phyloP scores from a whole-genome alignment of 2,113 vertebrate species.

The Camelus dromedarius region DNA sequence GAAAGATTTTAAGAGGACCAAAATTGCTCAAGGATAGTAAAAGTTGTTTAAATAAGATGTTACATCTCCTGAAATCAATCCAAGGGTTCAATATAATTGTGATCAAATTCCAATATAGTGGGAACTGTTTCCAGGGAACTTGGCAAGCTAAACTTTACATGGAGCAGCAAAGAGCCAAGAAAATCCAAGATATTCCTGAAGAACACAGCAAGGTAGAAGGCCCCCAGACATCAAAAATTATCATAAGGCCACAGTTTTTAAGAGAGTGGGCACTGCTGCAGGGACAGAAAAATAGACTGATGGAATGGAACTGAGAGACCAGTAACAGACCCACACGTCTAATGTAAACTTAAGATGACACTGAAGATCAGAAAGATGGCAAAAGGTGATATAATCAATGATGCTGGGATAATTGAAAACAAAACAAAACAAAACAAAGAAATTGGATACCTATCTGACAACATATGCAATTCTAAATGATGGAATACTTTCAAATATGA shows the following conservation, averaged over 20 bases:
- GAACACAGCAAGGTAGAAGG: neutral
- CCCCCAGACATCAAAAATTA: neutral
- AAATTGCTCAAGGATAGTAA: neutral
- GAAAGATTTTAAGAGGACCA: neutral
- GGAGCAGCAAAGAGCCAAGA: neutral
- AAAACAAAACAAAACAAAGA: neutral
- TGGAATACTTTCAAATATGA: neutral
- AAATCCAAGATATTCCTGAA: neutral
- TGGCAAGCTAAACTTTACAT: neutral
- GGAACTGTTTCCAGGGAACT: neutral
- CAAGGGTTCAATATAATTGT: neutral
- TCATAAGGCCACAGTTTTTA: neutral
- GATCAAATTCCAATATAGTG: neutral
- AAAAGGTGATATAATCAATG: neutral
- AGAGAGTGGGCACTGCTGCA: neutral
- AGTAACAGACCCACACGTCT: neutral
- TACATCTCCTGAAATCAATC: neutral
- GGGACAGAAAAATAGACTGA: neutral
- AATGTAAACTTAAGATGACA: neutral
- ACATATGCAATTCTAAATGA: conserved; percentile 24
- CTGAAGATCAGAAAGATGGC: neutral
- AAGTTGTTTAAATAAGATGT: neutral
- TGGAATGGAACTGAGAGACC: neutral
- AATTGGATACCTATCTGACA: neutral
- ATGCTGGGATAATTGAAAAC: neutral